Base-by-base conservation (phyloP, 1,140 invertebrate genomes). In the Thaumetopoea pityocampa region DNA sequence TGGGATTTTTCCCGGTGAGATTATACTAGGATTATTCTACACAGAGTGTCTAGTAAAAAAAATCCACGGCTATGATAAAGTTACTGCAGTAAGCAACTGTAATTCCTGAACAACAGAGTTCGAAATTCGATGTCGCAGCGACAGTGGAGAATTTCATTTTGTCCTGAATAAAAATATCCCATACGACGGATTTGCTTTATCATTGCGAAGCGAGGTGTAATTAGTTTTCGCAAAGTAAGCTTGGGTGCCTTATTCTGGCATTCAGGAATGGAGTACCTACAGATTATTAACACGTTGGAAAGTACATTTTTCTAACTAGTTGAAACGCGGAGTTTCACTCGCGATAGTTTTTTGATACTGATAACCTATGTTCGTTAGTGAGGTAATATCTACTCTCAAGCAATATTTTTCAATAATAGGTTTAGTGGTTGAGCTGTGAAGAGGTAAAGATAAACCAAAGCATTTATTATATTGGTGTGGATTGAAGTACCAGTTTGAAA, bases 11-110 rank as follows among this genome's bases (percentile, higher is more conserved):
- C 55, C 71, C 63, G 53, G 56, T 67, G 65, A 79, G 85, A 86
- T 86, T 86, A 85, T 70, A 63, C 54, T 43, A 24, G 85, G 85
- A 85, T 86, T 85, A 86, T 83, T 74, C 66, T 67, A 67, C 71
- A 57, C 57, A 47, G 58, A 62, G 62, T 53, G 67, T 55, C 37
- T 63, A 64, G 42, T 68, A 69, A 74, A 82, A 74, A 69, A 52
- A 67, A 58, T 53, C 51, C 46, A 37, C 38, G 47, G 17, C 27
- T 7, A 29, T n/a, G 14, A 15, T 22, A 11, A 20, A 40, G 30
- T 3, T 6, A 22, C 4, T 9, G 7, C 4, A 11, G 0, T 3
- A 0, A 5, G 2, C 19, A 32, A 9, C 17, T 4, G 3, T 29
- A 16, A 30, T 29, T 9, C 14, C 18, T 9, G 0, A 1, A 14